These are phyloP conservation scores for Phortica okadai DNA, from an alignment of 2,888 invertebrate genomes.

Conservation along the genomic window DNA sequence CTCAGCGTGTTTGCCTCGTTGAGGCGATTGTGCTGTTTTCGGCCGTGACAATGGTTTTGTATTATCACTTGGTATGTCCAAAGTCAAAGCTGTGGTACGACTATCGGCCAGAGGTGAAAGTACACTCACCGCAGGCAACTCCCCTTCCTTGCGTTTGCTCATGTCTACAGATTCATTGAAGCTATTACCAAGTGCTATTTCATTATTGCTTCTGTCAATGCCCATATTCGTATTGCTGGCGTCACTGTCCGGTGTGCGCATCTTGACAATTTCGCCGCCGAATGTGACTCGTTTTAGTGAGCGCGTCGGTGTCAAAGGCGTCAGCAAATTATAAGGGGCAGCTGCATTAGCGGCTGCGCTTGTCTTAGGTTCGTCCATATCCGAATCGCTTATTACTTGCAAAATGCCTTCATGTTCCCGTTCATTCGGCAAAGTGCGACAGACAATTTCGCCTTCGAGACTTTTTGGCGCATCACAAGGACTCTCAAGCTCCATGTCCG, in stretches of 20 bases:
- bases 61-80: slow-evolving; percentile 75
- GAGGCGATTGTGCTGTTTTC: slow-evolving; percentile 37
- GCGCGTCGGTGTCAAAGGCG: slow-evolving; percentile 75
- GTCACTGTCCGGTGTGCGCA: slow-evolving; percentile 90
- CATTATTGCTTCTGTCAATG: neutral
- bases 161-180: neutral
- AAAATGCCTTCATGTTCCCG: slow-evolving; percentile 76
- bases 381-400: slow-evolving; percentile 81
- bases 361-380: slow-evolving; percentile 76
- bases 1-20: neutral
- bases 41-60: slow-evolving; percentile 69
- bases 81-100: slow-evolving; percentile 49
- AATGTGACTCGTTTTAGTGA: slow-evolving; percentile 87
- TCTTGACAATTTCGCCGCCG: slow-evolving; percentile 91
- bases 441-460: slow-evolving; percentile 66
- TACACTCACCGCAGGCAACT: neutral
- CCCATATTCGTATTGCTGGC: slow-evolving; percentile 76
- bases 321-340: slow-evolving; percentile 42
- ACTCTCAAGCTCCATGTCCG: slow-evolving; percentile 71
- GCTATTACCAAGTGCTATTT: neutral
- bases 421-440: slow-evolving; percentile 69
- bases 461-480: slow-evolving; percentile 63
- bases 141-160: slow-evolving; percentile 15
- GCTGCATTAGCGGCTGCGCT: slow-evolving; percentile 24
- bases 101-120: slow-evolving; percentile 16